These are phyloP conservation scores for Mechanitis messenoides DNA, from an alignment of 2,888 invertebrate genomes.

Conservation along the genomic window DNA sequence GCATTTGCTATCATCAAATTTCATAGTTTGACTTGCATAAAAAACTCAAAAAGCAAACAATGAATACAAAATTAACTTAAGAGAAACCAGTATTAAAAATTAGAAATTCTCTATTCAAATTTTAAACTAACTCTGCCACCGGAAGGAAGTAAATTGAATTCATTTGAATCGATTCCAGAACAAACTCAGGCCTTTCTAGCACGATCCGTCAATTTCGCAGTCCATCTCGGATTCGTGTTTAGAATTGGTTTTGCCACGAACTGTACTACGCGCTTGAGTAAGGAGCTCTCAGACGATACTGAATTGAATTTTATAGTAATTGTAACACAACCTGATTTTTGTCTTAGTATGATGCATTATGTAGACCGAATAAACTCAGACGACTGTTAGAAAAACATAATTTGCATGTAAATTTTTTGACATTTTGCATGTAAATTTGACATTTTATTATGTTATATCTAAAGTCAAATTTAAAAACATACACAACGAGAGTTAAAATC, in stretches of 20 bases:
- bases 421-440: neutral
- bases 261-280: conserved; percentile 21
- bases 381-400: neutral
- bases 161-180: conserved; percentile 29
- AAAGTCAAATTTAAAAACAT: too few species aligned
- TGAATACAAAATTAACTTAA: neutral
- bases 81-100: neutral
- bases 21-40: neutral
- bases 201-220: conserved; percentile 35
- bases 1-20: neutral
- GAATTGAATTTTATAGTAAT: conserved; percentile 10
- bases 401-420: neutral
- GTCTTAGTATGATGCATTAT: neutral
- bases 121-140: neutral
- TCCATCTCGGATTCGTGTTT: conserved; percentile 37
- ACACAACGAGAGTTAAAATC: too few species aligned
- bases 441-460: too few species aligned
- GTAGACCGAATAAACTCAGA: neutral
- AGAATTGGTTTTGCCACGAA: conserved; percentile 38
- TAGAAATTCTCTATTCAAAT: conserved; percentile 8
- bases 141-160: conserved; percentile 17
- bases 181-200: conserved; percentile 30
- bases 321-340: conserved; percentile 9
- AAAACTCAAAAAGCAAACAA: too few species aligned
- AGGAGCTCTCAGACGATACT: conserved; percentile 15